These are phyloP conservation scores for Pelusios castaneus DNA, from an alignment of 2,113 vertebrate genomes.

Conservation along the genomic window DNA sequence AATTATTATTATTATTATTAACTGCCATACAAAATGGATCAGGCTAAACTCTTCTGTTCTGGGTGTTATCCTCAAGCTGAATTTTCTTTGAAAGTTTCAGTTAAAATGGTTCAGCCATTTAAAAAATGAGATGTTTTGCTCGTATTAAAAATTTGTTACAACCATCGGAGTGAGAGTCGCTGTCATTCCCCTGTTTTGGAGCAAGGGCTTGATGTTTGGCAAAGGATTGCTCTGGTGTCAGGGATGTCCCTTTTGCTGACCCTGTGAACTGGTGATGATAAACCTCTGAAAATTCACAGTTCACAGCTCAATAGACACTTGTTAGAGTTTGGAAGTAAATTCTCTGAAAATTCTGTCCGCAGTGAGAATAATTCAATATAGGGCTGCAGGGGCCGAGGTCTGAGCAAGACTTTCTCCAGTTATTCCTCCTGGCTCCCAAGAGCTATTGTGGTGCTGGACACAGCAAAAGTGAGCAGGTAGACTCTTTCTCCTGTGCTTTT, in stretches of 20 bases:
- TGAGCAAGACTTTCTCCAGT: neutral
- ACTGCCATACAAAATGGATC: neutral
- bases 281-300: neutral
- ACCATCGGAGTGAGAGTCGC: neutral
- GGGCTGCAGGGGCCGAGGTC: neutral
- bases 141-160: neutral
- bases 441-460: no score
- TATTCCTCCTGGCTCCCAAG: no score
- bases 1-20: neutral
- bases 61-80: neutral
- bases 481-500: no score
- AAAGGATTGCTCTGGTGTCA: neutral
- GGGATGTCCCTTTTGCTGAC: neutral
- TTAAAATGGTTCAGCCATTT: conserved; percentile 16
- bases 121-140: neutral
- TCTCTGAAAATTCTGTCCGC: neutral
- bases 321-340: neutral
- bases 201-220: neutral
- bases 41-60: conserved; percentile 4
- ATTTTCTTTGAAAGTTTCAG: conserved; percentile 9
- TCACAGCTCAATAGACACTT: neutral
- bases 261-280: neutral
- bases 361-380: neutral
- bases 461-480: no score
- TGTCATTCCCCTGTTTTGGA: neutral